phyloP scores from a whole-genome alignment of 1,140 invertebrate genomes.

The Pseudomyrmex gracilis region DNA sequence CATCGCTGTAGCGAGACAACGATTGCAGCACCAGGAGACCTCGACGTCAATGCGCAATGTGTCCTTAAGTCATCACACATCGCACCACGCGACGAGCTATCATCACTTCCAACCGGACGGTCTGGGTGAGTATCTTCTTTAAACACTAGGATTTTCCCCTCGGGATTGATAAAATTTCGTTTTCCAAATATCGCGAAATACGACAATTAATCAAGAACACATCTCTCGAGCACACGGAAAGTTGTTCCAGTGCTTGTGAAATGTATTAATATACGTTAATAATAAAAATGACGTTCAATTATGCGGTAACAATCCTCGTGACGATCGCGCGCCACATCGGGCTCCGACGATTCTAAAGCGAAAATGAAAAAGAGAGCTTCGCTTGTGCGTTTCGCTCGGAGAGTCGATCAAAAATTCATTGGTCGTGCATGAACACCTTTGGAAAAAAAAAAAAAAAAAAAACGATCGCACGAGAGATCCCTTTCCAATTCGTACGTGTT shows the following conservation, averaged over 20 bases:
- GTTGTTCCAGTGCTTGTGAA: too few species aligned
- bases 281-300: slow-evolving; percentile 21
- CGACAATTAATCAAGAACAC: neutral
- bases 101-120: slow-evolving; percentile 83
- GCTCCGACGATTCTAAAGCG: slow-evolving; percentile 50
- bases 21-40: slow-evolving; percentile 88
- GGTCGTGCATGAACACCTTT: neutral
- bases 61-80: slow-evolving; percentile 83
- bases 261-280: too few species aligned
- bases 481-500: neutral
- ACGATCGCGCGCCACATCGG: too few species aligned
- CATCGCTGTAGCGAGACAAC: slow-evolving; percentile 93
- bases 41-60: slow-evolving; percentile 85
- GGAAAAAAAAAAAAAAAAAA: too few species aligned
- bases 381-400: slow-evolving; percentile 9
- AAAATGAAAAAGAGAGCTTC: slow-evolving; percentile 70
- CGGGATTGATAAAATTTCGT: neutral
- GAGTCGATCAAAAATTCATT: slow-evolving; percentile 18
- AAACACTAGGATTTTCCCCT: too few species aligned
- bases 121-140: slow-evolving; percentile 77
- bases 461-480: neutral
- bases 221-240: neutral
- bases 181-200: neutral
- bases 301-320: neutral
- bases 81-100: slow-evolving; percentile 82